These are phyloP conservation scores for Drosophila basisetae DNA, from an alignment of 2,888 invertebrate genomes.

Conservation along the genomic window DNA sequence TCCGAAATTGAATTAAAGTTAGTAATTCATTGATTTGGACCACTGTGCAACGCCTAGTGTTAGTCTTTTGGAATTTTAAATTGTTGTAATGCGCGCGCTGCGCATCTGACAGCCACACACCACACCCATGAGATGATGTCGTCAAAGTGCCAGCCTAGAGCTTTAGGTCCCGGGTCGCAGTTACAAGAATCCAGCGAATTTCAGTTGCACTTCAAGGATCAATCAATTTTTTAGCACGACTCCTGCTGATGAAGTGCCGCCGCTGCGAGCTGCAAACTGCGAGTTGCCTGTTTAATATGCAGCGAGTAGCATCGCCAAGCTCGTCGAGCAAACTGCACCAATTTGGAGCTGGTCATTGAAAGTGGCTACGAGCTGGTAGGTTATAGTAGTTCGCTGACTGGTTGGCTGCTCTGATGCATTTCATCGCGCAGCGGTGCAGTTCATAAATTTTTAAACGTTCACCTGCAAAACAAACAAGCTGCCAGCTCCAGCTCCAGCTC, in stretches of 20 bases:
- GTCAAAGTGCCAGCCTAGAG: slow-evolving; percentile 55
- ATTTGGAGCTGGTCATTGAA: slow-evolving; percentile 55
- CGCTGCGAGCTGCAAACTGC: slow-evolving; percentile 58
- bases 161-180: slow-evolving; percentile 9
- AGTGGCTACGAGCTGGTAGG: slow-evolving; percentile 3
- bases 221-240: slow-evolving; percentile 78
- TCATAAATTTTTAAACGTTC: slow-evolving; percentile 76
- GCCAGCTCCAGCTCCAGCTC: slow-evolving; percentile 17
- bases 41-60: slow-evolving; percentile 30
- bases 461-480: slow-evolving; percentile 65
- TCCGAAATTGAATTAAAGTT: neutral
- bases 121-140: slow-evolving; percentile 57
- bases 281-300: slow-evolving; percentile 70
- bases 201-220: slow-evolving; percentile 66
- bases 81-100: slow-evolving; percentile 72
- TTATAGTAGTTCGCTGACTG: slow-evolving; percentile 1
- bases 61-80: slow-evolving; percentile 73
- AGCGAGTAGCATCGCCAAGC: slow-evolving; percentile 69
- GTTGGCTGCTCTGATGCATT: slow-evolving; percentile 39
- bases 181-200: slow-evolving; percentile 16
- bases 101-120: slow-evolving; percentile 52
- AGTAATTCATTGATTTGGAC: neutral
- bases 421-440: slow-evolving; percentile 71
- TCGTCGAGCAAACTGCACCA: slow-evolving; percentile 73
- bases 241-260: slow-evolving; percentile 74